Percentiles rank a stretch among this genome's conserved stretches.
Conservation (phyloP, 2,888 invertebrate genomes). For the Adelphocoris suturalis region DNA sequence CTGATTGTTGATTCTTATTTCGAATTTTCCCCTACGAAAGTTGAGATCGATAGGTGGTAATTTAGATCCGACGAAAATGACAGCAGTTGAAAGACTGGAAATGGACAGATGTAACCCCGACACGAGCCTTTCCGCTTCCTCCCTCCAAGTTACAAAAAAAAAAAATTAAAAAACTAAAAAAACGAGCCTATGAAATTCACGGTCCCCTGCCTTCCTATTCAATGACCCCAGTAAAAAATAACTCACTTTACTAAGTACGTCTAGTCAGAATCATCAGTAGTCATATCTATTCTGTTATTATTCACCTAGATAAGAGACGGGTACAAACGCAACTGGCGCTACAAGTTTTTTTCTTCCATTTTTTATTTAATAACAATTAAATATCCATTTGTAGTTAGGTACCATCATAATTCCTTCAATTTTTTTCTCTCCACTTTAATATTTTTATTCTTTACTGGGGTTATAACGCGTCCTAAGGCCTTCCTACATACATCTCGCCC, state of each 20-base stretch:
- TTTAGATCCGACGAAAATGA: too few relatives aligned
- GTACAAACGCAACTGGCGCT: neutral
- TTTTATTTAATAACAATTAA: neutral
- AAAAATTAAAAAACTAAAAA: too few relatives aligned
- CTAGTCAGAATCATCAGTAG: neutral
- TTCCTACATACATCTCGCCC: neutral
- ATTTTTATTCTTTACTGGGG: neutral
- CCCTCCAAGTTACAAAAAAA: too few relatives aligned
- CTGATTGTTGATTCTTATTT: too few relatives aligned
- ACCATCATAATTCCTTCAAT: neutral
- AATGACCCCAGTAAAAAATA: neutral
- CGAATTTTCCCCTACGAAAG: too few relatives aligned
- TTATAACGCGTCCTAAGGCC: neutral
- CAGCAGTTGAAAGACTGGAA: too few relatives aligned
- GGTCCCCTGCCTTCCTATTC: neutral
- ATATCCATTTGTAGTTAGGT: constrained; percentile 14
- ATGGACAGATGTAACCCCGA: too few relatives aligned
- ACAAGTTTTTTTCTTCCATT: neutral
- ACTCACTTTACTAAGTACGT: neutral
- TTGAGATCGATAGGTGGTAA: too few relatives aligned
- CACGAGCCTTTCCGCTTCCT: too few relatives aligned
- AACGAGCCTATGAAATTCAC: too few relatives aligned
- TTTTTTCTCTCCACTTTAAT: too few relatives aligned
- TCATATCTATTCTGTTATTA: constrained; percentile 13
- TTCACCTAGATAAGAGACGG: neutral